Base-by-base conservation (phyloP, 2,888 invertebrate genomes). In the Artemia sp. region DNA sequence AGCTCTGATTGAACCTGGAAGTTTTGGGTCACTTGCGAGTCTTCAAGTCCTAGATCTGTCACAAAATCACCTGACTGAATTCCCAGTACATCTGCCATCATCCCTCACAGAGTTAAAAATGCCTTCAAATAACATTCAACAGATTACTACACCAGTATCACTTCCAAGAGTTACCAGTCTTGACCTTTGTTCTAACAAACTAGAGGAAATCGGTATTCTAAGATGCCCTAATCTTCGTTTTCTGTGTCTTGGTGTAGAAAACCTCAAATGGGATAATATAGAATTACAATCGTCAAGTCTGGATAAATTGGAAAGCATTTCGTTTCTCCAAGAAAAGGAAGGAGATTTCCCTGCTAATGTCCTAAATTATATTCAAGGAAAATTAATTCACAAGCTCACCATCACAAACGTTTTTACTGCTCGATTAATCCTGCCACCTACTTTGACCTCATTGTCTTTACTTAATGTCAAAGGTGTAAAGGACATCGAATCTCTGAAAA, bases 11-110 rank as follows among this genome's bases (percentile, higher is more conserved):
- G 64, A 58, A 2, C 8, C 64, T 8, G 64, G 64, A 58, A 24
- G 14, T 8, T 58, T 58, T 58, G 14, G n/a, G 14, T 8, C 14
- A n/a, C 24, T 9, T 58, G 8, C 64, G n/a, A 19, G 8, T 58
- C 64, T 58, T 24, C 64, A 58, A 24, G 8, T 58, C 64, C 64
- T 58, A 19, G 64, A 58, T 24, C 24, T 58, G 9, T 58, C 64
- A 58, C 24, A 10, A 19, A 58, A 58, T 24, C n/a, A 58, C 24
- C 64, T 58, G 14, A n/a, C n/a, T 24, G 24, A 58, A 24, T 19
- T 58, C 64, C 64, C 64, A 58, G 64, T 8, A 10, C 24, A 58
- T 24, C 11, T 58, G 11, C 64, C 64, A 24, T 24, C n/a, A 19
- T 58, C 64, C 24, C 64, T 58, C 24, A n/a, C 10, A 9, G 24